Evolutionary conservation across 2,113 vertebrate species (phyloP).

Genomic region (Nettapus auritus): DNA sequence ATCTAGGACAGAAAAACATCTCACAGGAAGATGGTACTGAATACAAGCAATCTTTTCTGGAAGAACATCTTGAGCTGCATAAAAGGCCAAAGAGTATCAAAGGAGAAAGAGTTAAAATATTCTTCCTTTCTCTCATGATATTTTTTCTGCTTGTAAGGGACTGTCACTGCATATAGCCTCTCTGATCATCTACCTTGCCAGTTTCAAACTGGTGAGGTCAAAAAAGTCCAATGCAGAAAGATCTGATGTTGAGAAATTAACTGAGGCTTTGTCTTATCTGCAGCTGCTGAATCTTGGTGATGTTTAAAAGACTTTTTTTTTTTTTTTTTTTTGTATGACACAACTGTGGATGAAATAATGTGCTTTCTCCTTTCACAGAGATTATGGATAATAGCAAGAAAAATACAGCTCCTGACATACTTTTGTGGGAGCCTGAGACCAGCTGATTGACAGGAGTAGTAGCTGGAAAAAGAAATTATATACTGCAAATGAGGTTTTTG

Average conservation of each 20-base stretch:
- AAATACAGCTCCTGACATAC: constrained; percentile 9
- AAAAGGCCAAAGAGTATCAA: not conserved
- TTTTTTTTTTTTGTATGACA: not conserved
- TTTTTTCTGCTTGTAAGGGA: not conserved
- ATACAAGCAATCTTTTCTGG: not conserved
- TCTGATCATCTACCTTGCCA: not conserved
- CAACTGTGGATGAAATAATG: not conserved
- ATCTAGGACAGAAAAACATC: not conserved
- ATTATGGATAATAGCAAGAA: not conserved
- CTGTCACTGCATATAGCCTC: not conserved
- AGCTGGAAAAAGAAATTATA: constrained; percentile 11
- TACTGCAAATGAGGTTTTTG: constrained; percentile 20
- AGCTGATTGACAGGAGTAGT: constrained; percentile 15
- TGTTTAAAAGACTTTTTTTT: not conserved
- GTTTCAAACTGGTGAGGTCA: not conserved
- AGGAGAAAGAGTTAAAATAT: not conserved
- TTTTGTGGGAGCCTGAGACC: not conserved
- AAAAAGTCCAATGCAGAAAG: not conserved
- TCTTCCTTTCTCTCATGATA: not conserved
- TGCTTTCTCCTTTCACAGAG: not conserved
- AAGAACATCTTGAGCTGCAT: not conserved
- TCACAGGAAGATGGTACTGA: not conserved
- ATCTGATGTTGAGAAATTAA: not conserved
- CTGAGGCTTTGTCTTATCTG: not conserved
- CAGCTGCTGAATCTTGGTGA: not conserved